Base-by-base conservation (phyloP, 2,113 vertebrate species). In the Megaceryle maxima region DNA sequence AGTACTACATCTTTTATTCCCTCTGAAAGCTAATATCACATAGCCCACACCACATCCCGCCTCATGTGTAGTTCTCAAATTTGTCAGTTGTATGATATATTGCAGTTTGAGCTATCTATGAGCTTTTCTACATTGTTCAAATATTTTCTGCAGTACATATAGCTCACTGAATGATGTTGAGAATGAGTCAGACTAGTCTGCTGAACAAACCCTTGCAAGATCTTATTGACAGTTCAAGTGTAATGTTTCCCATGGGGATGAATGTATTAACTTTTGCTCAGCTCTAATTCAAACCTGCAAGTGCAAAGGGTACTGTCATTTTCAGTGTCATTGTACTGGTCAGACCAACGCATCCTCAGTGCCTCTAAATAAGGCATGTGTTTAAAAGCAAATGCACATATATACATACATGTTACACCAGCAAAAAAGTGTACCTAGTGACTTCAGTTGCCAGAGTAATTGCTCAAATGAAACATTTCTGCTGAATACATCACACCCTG, bases 1-100 rank as follows among this genome's bases (percentile, higher is more conserved):
- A 43, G 35, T 60, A 25, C 9, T 29, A 31, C 8, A 20, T 12
- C 11, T 67, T 12, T 77, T 2, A 1, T 63, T 67, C n/a, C 1
- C 6, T 81, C 8, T 91, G n/a, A 84, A 37, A 62, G 8, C 6
- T 39, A 46, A 59, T 20, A 17, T 50, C 24, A n/a, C 24, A 37
- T 31, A 64, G 22, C 25, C n/a, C 17, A 31, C 5, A 0, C 12
- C 1, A 1, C 22, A 6, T 63, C 33, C 44, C 89, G 9, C 21
- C 9, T 44, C 21, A 33, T 8, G 4, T 11, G 33, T 9, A 48
- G 6, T 46, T 77, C 59, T 35, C 18, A 35, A 33, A 25, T 29
- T 18, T 33, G 9, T 9, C 16, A 64, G 6, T 10, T 41, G 4
- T 24, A 59, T 48, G n/a, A 33, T 33, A 4, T 31, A 19, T 5